Conservation (phyloP, 2,797 vertebrate species). For the Channallabes apus region DNA sequence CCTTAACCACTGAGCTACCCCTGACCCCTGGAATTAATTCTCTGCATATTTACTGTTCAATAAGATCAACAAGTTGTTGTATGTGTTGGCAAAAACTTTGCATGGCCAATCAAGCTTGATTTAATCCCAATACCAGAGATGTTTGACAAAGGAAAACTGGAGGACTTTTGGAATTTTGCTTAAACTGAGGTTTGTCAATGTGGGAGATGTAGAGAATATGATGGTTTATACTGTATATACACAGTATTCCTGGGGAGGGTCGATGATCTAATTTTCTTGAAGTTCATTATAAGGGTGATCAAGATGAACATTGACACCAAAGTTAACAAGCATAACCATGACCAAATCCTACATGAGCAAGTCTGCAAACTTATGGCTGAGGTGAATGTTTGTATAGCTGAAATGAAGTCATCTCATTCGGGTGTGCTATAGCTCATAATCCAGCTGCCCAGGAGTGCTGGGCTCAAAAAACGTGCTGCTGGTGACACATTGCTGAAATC, state of each 20-base stretch:
- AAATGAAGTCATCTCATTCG: constrained; percentile 65
- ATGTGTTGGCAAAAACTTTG: constrained; percentile 61
- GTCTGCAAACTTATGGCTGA: constrained; percentile 52
- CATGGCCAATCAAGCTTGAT: constrained; percentile 61
- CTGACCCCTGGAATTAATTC: no score
- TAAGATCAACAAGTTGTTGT: constrained; percentile 51
- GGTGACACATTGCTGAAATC: constrained; percentile 64
- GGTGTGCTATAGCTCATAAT: constrained; percentile 54
- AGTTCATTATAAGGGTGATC: constrained; percentile 53
- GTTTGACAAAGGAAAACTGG: constrained; percentile 48
- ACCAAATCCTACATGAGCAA: constrained; percentile 54
- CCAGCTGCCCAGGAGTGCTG: constrained; percentile 53
- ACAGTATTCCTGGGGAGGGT: constrained; percentile 37
- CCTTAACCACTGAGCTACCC: no score
- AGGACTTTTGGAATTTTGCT: constrained; percentile 53
- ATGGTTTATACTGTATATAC: constrained; percentile 24
- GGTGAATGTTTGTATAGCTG: constrained; percentile 59
- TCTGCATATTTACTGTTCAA: constrained; percentile 46
- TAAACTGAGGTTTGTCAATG: constrained; percentile 39
- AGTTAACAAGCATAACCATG: constrained; percentile 63
- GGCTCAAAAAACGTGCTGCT: constrained; percentile 56
- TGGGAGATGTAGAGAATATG: constrained; percentile 46
- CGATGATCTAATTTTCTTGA: constrained; percentile 53
- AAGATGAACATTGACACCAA: constrained; percentile 55
- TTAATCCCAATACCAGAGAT: constrained; percentile 43